Evolutionary conservation across 2,888 invertebrate species (phyloP), one percentile per base, ranked within the genome.

Genomic region (Cheiracanthium punctorium): DNA sequence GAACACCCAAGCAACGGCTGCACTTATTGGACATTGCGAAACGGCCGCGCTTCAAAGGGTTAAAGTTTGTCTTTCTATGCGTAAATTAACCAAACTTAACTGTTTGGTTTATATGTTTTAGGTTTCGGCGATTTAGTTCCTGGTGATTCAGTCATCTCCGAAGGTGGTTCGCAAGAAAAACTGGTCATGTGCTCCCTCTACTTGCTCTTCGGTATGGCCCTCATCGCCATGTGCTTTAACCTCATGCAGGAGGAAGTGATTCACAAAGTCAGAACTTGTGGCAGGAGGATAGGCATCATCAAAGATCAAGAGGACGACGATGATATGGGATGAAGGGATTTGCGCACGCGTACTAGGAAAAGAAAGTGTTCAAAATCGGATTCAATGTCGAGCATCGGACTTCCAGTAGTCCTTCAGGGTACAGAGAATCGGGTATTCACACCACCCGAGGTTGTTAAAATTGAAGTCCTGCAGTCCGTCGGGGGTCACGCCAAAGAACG

Each of bases 191-290:
- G 96, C 91, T 95, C 96, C 81, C 94, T 96, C 92, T 97, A 97
- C 92, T 94, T 97, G 85, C 94, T 97, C 94, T 93, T 97, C 89
- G 97, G 97, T 90, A 90, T 97, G 96, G 97, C 98, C 1, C 93
- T 98, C 37, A 97, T 97, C 85, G 97, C 97, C 90, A 97, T 97
- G 97, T 97, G 97, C 92, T 97, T 97, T 93, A 97, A 97, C 91
- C 93, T 97, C 81, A 97, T 97, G 97, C 94, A 96, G 94, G 97
- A 97, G 91, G 96, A 97, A 93, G 97, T 97, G 52, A 95, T 97
- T 69, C 95, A 96, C 91, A 96, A 96, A 92, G 94, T 96, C 90
- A 94, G 95, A 32, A 93, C 94, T 0, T 92, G 95, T 88, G 95
- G 93, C 89, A 91, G 91, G 90, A 89, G 89, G 37, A 81, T 88